These are phyloP conservation scores for Datnioides undecimradiatus DNA, from an alignment of 2,113 vertebrate genomes.

Conservation along the genomic window DNA sequence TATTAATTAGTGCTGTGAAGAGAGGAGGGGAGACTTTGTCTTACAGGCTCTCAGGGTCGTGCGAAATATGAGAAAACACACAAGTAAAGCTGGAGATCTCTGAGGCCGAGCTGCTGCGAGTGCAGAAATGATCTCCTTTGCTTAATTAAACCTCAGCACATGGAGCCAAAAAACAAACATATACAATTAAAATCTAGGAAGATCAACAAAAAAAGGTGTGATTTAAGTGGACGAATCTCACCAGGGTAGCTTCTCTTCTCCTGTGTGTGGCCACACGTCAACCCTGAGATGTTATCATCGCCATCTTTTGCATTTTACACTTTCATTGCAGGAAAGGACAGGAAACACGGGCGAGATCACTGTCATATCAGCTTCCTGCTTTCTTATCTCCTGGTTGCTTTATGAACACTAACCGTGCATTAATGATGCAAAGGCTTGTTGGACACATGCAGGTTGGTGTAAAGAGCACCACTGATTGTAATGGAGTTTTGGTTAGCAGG, in stretches of 20 bases:
- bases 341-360: neutral
- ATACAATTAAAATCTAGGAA: no score
- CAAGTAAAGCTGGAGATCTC: no score
- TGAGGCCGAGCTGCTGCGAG: neutral
- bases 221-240: neutral
- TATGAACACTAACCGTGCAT: neutral
- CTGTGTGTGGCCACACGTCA: neutral
- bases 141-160: neutral
- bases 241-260: neutral
- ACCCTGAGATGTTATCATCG: no score
- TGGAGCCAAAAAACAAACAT: neutral
- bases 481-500: no score
- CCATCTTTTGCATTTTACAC: neutral
- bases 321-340: neutral
- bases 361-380: neutral
- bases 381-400: neutral
- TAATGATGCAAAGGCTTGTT: neutral
- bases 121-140: neutral
- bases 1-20: neutral
- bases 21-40: neutral
- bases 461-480: neutral
- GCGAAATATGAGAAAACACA: neutral
- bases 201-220: fast-evolving
- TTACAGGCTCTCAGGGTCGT: neutral
- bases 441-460: neutral